phyloP scores from a whole-genome alignment of 2,113 vertebrate genomes.

The Cebus imitator region DNA sequence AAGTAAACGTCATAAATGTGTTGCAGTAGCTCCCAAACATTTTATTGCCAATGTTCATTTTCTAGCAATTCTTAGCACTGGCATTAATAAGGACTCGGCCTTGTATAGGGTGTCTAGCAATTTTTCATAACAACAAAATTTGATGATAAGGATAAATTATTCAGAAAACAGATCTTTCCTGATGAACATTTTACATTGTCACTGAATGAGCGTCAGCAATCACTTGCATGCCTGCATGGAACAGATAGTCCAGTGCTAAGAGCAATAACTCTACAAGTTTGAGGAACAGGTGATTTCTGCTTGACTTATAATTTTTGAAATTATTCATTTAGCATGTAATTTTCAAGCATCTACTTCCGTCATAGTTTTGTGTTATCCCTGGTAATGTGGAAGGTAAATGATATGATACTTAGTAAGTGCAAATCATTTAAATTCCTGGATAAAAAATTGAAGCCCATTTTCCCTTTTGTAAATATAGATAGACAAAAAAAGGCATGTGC shows the following conservation, averaged over 20 bases:
- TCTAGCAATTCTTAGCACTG: neutral
- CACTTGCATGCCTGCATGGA: neutral
- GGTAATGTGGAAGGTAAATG: neutral
- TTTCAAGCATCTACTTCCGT: conserved; percentile 32
- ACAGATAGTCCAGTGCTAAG: neutral
- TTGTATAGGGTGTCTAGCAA: neutral
- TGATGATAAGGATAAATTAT: neutral
- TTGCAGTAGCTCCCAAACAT: neutral
- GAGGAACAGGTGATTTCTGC: neutral
- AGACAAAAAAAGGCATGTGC: conserved; percentile 1
- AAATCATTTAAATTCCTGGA: neutral
- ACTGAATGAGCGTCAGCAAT: neutral
- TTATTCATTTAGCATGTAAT: conserved; percentile 11
- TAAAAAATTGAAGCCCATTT: neutral
- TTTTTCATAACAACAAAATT: neutral
- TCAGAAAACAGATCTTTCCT: conserved; percentile 36
- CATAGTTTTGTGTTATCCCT: conserved; percentile 25
- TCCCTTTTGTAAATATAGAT: conserved; percentile 5
- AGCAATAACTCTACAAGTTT: neutral
- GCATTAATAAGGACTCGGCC: neutral
- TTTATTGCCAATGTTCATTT: neutral
- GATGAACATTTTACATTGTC: neutral
- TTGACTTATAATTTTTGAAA: conserved; percentile 34
- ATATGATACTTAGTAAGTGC: neutral
- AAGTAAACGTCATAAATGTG: neutral